Conservation (phyloP, 2,797 vertebrate genomes). For the Cuniculus paca region DNA sequence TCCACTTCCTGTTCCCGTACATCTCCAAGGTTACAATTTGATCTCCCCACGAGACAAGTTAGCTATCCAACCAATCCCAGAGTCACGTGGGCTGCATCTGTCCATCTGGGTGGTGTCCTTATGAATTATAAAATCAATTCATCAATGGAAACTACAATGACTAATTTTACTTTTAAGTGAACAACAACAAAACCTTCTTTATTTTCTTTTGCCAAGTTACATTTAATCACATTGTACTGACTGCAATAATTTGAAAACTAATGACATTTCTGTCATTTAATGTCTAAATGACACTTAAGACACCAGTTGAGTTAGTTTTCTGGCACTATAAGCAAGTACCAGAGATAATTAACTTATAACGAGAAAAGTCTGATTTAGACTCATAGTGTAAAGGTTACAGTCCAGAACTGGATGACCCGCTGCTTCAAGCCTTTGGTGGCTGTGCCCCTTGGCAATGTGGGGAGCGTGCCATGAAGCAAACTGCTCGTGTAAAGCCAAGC, state of each 20-base stretch:
- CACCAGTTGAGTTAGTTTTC: neutral
- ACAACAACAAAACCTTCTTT: neutral
- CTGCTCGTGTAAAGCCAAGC: neutral
- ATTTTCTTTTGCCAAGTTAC: neutral
- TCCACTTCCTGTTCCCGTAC: neutral
- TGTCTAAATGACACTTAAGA: neutral
- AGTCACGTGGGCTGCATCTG: neutral
- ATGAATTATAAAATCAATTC: neutral
- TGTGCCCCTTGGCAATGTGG: too few species aligned
- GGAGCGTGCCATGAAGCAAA: accelerated
- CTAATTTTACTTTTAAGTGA: neutral
- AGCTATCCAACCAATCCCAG: neutral
- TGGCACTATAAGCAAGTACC: neutral
- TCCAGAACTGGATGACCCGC: neutral
- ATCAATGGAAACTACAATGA: neutral
- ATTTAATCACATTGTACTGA: neutral
- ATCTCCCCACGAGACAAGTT: neutral
- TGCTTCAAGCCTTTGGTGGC: neutral
- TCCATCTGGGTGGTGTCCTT: too few species aligned
- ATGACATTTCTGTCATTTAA: neutral
- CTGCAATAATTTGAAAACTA: neutral
- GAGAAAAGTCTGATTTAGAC: too few species aligned
- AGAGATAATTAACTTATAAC: neutral
- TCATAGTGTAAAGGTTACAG: too few species aligned
- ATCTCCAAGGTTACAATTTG: neutral